phyloP scores from a whole-genome alignment of 2,888 invertebrate genomes.

The Agapostemon virescens region DNA sequence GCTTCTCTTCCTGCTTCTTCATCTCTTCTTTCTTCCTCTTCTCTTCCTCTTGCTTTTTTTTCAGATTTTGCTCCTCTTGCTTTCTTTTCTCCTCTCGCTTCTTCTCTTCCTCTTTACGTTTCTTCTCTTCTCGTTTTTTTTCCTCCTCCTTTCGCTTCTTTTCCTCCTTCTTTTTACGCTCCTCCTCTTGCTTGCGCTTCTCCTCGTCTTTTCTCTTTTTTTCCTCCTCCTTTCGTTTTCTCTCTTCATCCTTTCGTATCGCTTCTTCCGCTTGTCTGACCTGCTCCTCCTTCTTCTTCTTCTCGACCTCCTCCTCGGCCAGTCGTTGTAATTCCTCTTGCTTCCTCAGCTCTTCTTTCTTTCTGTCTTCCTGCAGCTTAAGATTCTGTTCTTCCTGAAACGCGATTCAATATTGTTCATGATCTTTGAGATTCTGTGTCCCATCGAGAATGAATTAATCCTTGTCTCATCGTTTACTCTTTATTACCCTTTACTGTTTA shows the following conservation, averaged over 20 bases:
- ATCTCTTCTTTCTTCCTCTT: conserved; percentile 76
- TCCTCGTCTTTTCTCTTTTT: conserved; percentile 81
- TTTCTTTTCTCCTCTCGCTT: conserved; percentile 78
- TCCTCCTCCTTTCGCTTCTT: conserved; percentile 81
- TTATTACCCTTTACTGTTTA: conserved; percentile 17
- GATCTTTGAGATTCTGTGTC: not conserved
- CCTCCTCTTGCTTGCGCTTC: conserved; percentile 82
- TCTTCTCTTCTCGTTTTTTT: conserved; percentile 81
- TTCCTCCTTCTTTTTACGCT: conserved; percentile 82
- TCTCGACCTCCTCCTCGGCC: conserved; percentile 71
- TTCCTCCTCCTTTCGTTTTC: conserved; percentile 81
- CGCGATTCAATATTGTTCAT: not conserved
- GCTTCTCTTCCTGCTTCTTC: conserved; percentile 68
- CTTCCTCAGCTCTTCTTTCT: conserved; percentile 80
- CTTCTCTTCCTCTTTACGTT: conserved; percentile 80
- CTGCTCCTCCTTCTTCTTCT: conserved; percentile 74
- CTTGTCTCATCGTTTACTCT: not conserved
- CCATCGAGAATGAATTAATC: not conserved
- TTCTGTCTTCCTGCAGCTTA: conserved; percentile 79
- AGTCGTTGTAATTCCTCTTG: conserved; percentile 81
- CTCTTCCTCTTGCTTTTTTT: conserved; percentile 79
- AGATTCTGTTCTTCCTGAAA: conserved; percentile 73
- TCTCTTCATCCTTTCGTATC: conserved; percentile 81
- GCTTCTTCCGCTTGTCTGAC: conserved; percentile 72
- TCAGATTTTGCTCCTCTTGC: conserved; percentile 82